phyloP scores from a whole-genome alignment of 1,140 invertebrate genomes.

The Bombus consobrinus region DNA sequence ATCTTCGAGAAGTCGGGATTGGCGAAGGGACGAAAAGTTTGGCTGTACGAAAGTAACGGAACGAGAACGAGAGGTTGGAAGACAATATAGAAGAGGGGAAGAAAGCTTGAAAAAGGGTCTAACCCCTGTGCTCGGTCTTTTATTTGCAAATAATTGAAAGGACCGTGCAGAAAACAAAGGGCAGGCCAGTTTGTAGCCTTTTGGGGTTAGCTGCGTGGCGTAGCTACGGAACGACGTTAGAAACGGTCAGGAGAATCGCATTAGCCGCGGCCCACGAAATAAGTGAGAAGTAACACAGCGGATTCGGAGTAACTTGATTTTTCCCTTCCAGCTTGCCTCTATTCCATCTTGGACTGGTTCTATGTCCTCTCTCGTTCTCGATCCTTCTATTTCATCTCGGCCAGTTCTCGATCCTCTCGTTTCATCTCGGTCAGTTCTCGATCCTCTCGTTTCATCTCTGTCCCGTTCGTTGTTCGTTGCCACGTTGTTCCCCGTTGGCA shows the following conservation, averaged over 20 bases:
- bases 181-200: constrained; percentile 56
- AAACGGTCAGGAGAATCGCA: constrained; percentile 55
- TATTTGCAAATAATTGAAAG: constrained; percentile 73
- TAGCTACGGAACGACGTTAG: constrained; percentile 55
- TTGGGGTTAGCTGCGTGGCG: neutral
- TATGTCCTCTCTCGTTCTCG: too few relatives aligned
- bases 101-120: constrained; percentile 4
- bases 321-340: constrained; percentile 32
- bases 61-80: constrained; percentile 40
- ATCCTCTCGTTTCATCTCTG: constrained; percentile 18
- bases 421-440: neutral
- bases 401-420: constrained; percentile 9
- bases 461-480: constrained; percentile 11
- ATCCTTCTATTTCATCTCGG: too few relatives aligned
- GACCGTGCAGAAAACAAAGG: constrained; percentile 65
- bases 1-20: constrained; percentile 41
- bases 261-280: constrained; percentile 54
- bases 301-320: constrained; percentile 67
- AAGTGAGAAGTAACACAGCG: constrained; percentile 65
- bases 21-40: constrained; percentile 59
- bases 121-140: constrained; percentile 61
- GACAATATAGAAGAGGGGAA: constrained; percentile 3
- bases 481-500: constrained; percentile 3
- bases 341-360: neutral
- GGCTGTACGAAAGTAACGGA: constrained; percentile 40